Base-by-base conservation (phyloP, 2,888 invertebrate genomes). In the Plebejus argus region DNA sequence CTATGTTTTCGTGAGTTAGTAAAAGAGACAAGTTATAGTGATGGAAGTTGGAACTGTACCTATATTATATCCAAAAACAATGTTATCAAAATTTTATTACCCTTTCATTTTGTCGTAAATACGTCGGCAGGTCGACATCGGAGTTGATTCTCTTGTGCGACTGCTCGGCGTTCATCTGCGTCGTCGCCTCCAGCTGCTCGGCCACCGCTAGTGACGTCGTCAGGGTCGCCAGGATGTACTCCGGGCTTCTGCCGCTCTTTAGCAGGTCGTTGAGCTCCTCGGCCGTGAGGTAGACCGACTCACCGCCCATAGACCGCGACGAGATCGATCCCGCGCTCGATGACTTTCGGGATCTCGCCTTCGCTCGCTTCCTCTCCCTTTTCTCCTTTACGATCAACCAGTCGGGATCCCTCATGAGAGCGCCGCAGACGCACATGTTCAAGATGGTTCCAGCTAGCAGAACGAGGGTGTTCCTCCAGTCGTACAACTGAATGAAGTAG, bases 381-480 rank as follows among this genome's bases (percentile, higher is more conserved):
- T 94, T 94, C 84, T 96, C 96, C 82, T 96, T 96, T 56, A 94
- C 89, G 77, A 95, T 91, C 85, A 96, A 94, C 98, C 98, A 98
- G 81, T 97, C 97, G 0, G 98, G 97, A 86, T 98, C 98, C 56
- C 97, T 95, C 97, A 98, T 98, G 10, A 98, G 91, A 1, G 96
- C 96, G 0, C 98, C 98, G 87, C 97, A 98, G 1, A 97, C 97
- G 85, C 97, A 97, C 92, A 98, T 96, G 87, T 98, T 97, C 76
- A 98, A 94, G 86, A 98, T 96, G 3, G 97, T 96, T 53, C 97
- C 98, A 6, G 97, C 96, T 74, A 98, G 88, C 70, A 98, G 91
- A 1, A 98, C 89, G 5, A 97, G 95, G 18, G 97, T 96, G 66
- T 97, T 97, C 78, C 97, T 95, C 98, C 98, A 98, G 75, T 96